These are phyloP conservation scores for Pitta sordida DNA, from an alignment of 2,113 vertebrate species.

Conservation along the genomic window DNA sequence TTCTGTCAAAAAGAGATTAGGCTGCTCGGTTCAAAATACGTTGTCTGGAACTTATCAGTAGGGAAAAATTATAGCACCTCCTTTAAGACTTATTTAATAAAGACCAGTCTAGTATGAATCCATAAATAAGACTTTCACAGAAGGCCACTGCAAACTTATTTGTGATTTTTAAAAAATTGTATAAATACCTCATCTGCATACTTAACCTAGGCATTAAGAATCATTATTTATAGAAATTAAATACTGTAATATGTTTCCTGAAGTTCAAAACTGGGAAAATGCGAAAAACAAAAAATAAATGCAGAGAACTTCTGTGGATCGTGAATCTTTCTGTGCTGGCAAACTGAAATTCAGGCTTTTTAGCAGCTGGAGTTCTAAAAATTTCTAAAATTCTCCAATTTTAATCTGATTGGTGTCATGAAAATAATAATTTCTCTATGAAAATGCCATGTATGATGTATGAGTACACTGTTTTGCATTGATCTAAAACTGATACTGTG, in stretches of 20 bases:
- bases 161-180: background rate
- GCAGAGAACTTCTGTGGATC: background rate
- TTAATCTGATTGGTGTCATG: background rate
- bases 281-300: background rate
- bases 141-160: background rate
- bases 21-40: background rate
- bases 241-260: background rate
- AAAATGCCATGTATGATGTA: background rate
- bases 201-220: background rate
- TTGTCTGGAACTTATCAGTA: background rate
- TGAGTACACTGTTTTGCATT: background rate
- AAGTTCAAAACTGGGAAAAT: background rate
- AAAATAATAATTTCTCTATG: background rate
- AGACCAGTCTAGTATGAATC: background rate
- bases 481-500: background rate
- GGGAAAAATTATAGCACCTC: background rate
- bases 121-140: background rate
- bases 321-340: background rate
- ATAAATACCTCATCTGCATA: background rate
- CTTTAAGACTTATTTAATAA: background rate
- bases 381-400: background rate
- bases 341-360: background rate
- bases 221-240: background rate
- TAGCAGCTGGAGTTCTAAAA: background rate
- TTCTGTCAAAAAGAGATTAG: background rate